A percentile compares a stretch with the other conserved stretches of the same genome.
Evolutionary conservation across 2,888 invertebrate species (phyloP).

Genomic region (Trissolcus brochymenae): DNA sequence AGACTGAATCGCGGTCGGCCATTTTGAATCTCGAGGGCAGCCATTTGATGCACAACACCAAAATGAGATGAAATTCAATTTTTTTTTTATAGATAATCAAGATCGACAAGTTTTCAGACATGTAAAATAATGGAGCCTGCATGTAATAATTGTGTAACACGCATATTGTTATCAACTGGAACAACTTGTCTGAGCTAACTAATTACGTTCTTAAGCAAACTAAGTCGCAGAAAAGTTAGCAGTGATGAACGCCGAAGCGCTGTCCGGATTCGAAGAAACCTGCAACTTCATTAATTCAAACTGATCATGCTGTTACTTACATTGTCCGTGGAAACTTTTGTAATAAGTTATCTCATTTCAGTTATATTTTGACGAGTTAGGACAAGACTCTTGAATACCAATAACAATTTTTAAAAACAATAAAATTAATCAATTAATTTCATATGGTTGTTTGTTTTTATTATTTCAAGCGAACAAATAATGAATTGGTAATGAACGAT

Average conservation of each 20-base stretch:
- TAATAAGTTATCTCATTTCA: background rate
- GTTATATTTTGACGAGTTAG: background rate
- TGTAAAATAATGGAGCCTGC: no score
- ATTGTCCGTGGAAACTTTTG: background rate
- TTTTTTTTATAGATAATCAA: no score
- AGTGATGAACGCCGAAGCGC: slow-evolving; percentile 24
- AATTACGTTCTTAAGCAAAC: slow-evolving; percentile 35
- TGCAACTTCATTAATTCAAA: slow-evolving; percentile 15
- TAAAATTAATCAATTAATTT: no score
- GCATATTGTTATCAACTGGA: slow-evolving; percentile 23
- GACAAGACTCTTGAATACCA: no score
- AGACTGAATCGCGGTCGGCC: no score
- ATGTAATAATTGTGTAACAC: slow-evolving; percentile 24
- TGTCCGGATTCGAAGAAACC: slow-evolving; percentile 9
- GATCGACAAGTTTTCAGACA: no score
- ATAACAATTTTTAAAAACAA: no score
- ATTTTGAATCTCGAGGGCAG: no score
- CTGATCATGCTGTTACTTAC: slow-evolving; percentile 23
- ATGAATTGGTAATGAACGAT: no score
- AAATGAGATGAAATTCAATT: background rate
- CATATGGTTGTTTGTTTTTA: no score
- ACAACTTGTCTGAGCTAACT: slow-evolving; percentile 27
- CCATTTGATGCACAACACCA: no score
- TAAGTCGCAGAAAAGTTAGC: slow-evolving; percentile 36
- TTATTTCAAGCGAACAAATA: no score